Conservation (phyloP, 2,113 vertebrate genomes). For the Paraplagusia blochii region DNA sequence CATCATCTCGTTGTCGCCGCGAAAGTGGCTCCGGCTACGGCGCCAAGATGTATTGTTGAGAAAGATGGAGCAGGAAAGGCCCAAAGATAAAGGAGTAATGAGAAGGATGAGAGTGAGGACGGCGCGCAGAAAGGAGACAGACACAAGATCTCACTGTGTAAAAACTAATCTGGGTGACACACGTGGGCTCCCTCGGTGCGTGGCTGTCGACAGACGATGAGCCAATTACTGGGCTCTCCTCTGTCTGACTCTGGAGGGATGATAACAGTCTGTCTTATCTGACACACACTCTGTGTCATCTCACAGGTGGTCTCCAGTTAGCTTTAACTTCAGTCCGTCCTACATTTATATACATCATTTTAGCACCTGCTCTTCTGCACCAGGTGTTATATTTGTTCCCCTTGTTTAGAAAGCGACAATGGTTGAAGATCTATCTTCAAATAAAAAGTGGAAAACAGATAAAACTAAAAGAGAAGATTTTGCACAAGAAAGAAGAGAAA, state of each 20-base stretch:
- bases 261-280: constrained; percentile 21
- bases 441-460: too few species aligned
- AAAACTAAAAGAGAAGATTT: too few species aligned
- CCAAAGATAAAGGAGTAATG: constrained; percentile 4
- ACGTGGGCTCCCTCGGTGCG: constrained; percentile 14
- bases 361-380: neutral
- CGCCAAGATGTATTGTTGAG: neutral
- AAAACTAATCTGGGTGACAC: constrained; percentile 13
- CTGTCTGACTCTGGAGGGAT: constrained; percentile 18
- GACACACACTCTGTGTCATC: neutral
- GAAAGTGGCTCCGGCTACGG: neutral
- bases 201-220: constrained; percentile 10
- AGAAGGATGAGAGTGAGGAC: neutral
- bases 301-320: neutral
- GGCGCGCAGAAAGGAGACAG: constrained; percentile 1
- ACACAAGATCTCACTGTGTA: constrained; percentile 14
- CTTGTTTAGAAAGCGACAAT: too few species aligned
- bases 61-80: constrained; percentile 5
- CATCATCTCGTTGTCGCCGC: too few species aligned
- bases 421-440: too few species aligned
- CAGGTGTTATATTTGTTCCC: neutral
- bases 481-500: too few species aligned
- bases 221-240: constrained; percentile 26
- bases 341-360: constrained; percentile 2
- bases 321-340: neutral